These are phyloP conservation scores for Camelus dromedarius DNA, from an alignment of 2,113 vertebrate species.

Conservation along the genomic window DNA sequence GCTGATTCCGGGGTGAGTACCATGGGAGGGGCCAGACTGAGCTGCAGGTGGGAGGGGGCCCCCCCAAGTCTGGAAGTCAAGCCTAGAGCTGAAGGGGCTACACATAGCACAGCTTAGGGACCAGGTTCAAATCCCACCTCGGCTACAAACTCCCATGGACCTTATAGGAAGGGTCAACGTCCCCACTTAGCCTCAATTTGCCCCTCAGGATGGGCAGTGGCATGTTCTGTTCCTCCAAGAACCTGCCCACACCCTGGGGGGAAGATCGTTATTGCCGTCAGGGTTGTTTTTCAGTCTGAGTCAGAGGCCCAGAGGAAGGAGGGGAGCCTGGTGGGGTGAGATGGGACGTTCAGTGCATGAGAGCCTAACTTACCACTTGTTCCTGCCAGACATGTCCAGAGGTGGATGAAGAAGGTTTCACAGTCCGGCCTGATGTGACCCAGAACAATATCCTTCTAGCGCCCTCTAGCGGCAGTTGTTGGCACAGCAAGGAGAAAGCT, in stretches of 20 bases:
- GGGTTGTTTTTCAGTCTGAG: not conserved
- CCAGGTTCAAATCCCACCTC: not conserved
- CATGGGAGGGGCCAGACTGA: fast-evolving
- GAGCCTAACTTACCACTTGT: not conserved
- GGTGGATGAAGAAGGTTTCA: slow-evolving; percentile 97
- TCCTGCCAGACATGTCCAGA: slow-evolving; percentile 90
- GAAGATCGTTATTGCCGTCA: not conserved
- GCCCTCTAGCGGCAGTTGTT: not conserved
- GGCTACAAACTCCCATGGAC: not conserved
- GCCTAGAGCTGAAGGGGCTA: not conserved
- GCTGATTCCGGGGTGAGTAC: slow-evolving; percentile 84
- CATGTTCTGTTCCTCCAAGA: not conserved
- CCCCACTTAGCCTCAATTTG: not conserved
- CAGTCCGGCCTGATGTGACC: slow-evolving; percentile 91
- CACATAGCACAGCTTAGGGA: not conserved
- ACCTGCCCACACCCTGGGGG: fast-evolving
- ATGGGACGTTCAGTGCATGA: fast-evolving
- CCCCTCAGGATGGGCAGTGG: not conserved
- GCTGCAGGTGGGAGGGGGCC: too few species aligned
- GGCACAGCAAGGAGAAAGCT: not conserved
- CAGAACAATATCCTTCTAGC: slow-evolving; percentile 93
- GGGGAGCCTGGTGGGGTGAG: fast-evolving
- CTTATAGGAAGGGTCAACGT: not conserved
- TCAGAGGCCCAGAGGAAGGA: not conserved
- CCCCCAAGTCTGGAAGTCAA: not conserved